phyloP scores from a whole-genome alignment of 2,888 invertebrate genomes.

The Syrista parreyssii region DNA sequence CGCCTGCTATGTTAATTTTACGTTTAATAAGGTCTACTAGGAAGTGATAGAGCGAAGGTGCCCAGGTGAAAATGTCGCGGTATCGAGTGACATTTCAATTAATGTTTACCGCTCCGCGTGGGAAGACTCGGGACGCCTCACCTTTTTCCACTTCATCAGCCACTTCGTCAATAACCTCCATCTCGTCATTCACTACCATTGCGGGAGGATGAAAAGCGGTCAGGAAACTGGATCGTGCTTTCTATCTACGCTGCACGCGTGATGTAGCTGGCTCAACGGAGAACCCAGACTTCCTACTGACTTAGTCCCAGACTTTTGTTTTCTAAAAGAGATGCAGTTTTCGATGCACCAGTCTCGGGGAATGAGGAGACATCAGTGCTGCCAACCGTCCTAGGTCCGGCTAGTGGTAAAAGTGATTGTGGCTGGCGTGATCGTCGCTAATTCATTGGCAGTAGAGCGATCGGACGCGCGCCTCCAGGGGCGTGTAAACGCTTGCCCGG shows the following conservation, averaged over 20 bases:
- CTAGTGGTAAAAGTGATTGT: not conserved
- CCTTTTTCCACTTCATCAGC: not conserved
- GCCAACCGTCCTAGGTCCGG: not conserved
- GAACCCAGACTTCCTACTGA: not conserved
- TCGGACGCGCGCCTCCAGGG: conserved; percentile 22
- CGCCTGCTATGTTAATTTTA: conserved; percentile 60
- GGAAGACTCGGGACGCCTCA: conserved; percentile 40
- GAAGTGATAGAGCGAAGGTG: conserved; percentile 44
- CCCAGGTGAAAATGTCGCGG: conserved; percentile 56
- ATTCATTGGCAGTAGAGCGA: conserved; percentile 4
- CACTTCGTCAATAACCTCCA: not conserved
- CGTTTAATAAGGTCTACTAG: conserved; percentile 62
- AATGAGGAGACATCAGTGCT: not conserved
- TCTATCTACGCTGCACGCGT: not conserved
- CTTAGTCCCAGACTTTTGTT: too few relatives aligned
- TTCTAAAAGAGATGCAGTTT: not conserved
- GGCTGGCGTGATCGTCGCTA: not conserved
- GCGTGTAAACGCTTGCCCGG: conserved; percentile 31
- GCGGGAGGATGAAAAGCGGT: not conserved
- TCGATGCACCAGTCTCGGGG: not conserved
- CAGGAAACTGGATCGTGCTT: not conserved
- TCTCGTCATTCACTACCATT: not conserved
- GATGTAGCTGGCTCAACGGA: not conserved
- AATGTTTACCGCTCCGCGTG: conserved; percentile 57
- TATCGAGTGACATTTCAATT: conserved; percentile 60